Base-by-base conservation (phyloP, 2,113 vertebrate genomes). In the Urocolius indicus region DNA sequence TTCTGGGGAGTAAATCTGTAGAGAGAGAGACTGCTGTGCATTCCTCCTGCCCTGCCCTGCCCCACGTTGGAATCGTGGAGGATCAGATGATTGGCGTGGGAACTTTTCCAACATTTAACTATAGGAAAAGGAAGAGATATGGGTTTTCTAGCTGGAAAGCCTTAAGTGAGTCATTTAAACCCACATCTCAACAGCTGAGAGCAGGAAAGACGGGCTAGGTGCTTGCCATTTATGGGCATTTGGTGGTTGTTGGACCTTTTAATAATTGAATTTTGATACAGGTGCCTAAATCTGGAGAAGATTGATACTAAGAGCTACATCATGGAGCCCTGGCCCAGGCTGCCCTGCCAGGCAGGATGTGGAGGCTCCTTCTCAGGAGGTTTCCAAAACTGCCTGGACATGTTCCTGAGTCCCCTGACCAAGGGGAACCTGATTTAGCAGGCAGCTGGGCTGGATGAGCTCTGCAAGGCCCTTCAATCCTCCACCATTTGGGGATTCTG, bases 11-110 rank as follows among this genome's bases (percentile, higher is more conserved):
- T 72, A 57, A 78, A 71, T 41, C 55, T 41, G 1, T 32, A 54
- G 26, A 22, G n/a, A 22, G n/a, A 10, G 58, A 78, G 49, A 49
- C 67, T 74, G 43, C 18, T 55, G 38, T 52, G 36, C 54, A 51
- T 93, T 84, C 66, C 46, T 89, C 13, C 52, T 94, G 71, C 65
- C 69, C 78, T 24, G 0, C 0, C 13, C 52, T 94, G 71, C 65
- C 69, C 74, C 22, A 1, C 0, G 4, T 19, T 36, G 32, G 18
- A 65, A 26, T 67, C 0, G 2, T 0, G 0, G 48, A 92, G 54
- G 18, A 71, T 6, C 19, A 65, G 49, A 45, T 67, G 29, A 32
- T 22, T 59, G 15, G 14, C 7, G 4, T 27, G 24, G 34, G 65
- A 29, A 46, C 34, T 55, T 66, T 43, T 48, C 57, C 36, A 48